Conservation (phyloP, 2,797 vertebrate genomes). For the Pagetopsis macropterus region DNA sequence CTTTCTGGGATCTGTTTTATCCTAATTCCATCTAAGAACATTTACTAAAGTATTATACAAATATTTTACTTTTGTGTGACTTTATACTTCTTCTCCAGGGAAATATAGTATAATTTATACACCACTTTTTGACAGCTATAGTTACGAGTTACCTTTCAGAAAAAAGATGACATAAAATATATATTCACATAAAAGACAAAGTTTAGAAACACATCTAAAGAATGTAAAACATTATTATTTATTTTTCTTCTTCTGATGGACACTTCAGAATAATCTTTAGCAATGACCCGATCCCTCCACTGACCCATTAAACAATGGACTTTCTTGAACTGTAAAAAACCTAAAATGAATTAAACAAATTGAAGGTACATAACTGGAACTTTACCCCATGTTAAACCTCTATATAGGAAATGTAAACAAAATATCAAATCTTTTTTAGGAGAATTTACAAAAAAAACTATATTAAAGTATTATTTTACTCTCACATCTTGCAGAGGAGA, state of each 20-base stretch:
- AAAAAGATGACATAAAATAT: not conserved
- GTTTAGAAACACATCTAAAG: not conserved
- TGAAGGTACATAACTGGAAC: not conserved
- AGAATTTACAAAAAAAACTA: too few relatives aligned
- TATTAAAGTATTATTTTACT: too few relatives aligned
- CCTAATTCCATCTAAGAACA: not conserved
- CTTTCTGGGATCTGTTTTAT: not conserved
- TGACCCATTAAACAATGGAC: too few relatives aligned
- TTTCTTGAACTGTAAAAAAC: not conserved
- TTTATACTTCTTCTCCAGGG: not conserved
- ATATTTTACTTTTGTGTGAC: not conserved
- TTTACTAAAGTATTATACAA: not conserved
- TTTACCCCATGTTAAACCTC: too few relatives aligned
- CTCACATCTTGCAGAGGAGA: too few relatives aligned
- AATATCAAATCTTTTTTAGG: too few relatives aligned
- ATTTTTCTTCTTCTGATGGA: not conserved
- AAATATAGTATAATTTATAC: not conserved
- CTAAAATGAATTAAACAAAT: slow-evolving; percentile 2
- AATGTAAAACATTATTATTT: not conserved
- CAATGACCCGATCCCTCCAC: not conserved
- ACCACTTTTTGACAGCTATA: not conserved
- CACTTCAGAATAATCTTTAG: not conserved
- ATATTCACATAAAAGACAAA: not conserved
- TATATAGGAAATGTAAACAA: too few relatives aligned
- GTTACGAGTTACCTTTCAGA: not conserved